phyloP scores from a whole-genome alignment of 2,113 vertebrate genomes.

The Brachypteracias leptosomus region DNA sequence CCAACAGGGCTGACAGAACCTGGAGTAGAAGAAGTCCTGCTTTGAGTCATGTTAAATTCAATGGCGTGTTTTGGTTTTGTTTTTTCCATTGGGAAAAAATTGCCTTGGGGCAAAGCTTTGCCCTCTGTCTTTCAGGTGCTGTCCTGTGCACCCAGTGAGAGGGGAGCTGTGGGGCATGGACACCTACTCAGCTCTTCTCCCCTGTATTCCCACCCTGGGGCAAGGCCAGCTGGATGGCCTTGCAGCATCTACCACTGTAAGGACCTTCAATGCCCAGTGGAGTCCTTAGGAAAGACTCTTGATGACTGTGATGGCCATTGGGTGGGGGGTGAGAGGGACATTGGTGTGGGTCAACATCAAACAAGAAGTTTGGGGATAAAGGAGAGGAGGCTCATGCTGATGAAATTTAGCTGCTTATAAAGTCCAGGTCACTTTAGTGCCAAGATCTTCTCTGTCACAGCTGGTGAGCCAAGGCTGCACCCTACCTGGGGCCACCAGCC shows the following conservation, averaged over 20 bases:
- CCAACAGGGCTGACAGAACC: background rate
- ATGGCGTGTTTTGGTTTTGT: background rate
- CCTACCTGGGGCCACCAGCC: background rate
- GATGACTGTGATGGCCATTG: background rate
- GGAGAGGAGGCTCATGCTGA: background rate
- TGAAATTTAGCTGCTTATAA: slow-evolving; percentile 5
- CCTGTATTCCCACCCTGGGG: background rate
- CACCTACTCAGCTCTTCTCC: background rate
- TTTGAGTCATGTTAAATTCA: background rate
- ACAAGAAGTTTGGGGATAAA: background rate
- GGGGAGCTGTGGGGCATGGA: background rate
- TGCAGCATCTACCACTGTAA: background rate
- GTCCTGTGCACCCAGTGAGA: background rate
- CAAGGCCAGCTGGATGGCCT: background rate
- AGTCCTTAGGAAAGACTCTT: background rate
- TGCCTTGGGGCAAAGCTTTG: background rate
- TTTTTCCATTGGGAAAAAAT: background rate
- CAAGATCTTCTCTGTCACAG: background rate
- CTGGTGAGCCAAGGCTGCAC: background rate
- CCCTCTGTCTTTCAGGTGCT: background rate
- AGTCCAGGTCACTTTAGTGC: slow-evolving; percentile 34
- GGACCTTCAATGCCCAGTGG: background rate
- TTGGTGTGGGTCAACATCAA: background rate
- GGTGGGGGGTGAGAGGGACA: background rate
- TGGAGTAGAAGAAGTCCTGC: background rate